phyloP scores from a whole-genome alignment of 2,113 vertebrate species.

The Protobothrops mucrosquamatus region DNA sequence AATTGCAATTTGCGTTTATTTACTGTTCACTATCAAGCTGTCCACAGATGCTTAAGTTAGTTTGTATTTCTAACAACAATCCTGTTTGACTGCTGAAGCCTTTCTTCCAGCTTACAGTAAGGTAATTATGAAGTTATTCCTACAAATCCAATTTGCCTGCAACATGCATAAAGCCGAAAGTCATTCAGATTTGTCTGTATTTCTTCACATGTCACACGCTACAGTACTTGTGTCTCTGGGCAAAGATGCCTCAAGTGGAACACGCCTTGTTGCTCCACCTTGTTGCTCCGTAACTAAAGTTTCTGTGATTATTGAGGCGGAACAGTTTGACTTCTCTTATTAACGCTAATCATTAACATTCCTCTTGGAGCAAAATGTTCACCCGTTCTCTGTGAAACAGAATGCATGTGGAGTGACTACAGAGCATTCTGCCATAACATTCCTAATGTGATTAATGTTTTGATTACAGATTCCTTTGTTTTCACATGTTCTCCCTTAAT shows the following conservation, averaged over 20 bases:
- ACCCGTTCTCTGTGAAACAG: not conserved
- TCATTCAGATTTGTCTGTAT: not conserved
- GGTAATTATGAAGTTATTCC: not conserved
- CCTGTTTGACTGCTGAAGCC: not conserved
- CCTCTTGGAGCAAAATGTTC: not conserved
- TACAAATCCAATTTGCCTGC: not conserved
- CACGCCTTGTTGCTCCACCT: not conserved
- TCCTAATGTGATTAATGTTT: slow-evolving; percentile 3
- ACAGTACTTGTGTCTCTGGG: not conserved
- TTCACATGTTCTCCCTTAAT: not conserved
- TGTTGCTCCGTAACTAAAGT: not conserved
- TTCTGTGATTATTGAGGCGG: not conserved
- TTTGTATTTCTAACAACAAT: not conserved
- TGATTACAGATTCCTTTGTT: slow-evolving; percentile 2
- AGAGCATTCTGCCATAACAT: not conserved
- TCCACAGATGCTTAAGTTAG: not conserved
- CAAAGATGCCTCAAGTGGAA: not conserved
- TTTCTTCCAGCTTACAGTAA: not conserved
- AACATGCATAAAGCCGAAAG: not conserved
- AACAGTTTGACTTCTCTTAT: not conserved
- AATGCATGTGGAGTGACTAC: not conserved
- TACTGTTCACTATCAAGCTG: not conserved
- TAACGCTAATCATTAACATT: not conserved
- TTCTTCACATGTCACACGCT: not conserved
- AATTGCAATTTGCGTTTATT: not conserved